Conservation (phyloP, 2,113 vertebrate genomes). For the Paraplagusia blochii region DNA sequence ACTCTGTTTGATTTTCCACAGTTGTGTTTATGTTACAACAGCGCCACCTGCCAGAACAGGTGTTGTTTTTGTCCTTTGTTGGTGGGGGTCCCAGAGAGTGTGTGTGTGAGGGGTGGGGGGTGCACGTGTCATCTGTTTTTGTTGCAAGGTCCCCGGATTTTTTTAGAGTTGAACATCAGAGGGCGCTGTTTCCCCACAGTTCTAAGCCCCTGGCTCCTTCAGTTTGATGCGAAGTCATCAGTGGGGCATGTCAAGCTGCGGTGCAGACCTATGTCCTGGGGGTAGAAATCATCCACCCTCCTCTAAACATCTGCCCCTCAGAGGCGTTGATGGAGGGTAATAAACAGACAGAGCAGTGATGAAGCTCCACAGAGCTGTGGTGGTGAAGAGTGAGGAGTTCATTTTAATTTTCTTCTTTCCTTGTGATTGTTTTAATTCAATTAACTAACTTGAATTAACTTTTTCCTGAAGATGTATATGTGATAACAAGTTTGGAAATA, state of each 20-base stretch:
- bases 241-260: neutral
- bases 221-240: neutral
- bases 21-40: conserved; percentile 54
- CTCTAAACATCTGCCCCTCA: neutral
- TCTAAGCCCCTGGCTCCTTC: neutral
- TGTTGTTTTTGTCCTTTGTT: conserved; percentile 15
- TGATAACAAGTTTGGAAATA: no score
- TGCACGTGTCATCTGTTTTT: neutral
- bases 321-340: neutral
- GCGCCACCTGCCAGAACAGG: conserved; percentile 15
- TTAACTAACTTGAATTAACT: no score
- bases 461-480: no score
- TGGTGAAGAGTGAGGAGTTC: no score
- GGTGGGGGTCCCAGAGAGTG: neutral
- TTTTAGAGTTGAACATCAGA: conserved; percentile 28
- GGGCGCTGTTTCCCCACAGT: conserved; percentile 38
- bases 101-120: no score
- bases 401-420: no score
- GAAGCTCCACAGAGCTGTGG: no score
- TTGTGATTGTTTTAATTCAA: no score
- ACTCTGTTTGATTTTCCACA: conserved; percentile 64
- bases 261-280: neutral
- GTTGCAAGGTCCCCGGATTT: no score
- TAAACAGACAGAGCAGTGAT: neutral
- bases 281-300: neutral